Base-by-base conservation (phyloP, 2,888 invertebrate genomes). In the Nipponacmea schrenckii region DNA sequence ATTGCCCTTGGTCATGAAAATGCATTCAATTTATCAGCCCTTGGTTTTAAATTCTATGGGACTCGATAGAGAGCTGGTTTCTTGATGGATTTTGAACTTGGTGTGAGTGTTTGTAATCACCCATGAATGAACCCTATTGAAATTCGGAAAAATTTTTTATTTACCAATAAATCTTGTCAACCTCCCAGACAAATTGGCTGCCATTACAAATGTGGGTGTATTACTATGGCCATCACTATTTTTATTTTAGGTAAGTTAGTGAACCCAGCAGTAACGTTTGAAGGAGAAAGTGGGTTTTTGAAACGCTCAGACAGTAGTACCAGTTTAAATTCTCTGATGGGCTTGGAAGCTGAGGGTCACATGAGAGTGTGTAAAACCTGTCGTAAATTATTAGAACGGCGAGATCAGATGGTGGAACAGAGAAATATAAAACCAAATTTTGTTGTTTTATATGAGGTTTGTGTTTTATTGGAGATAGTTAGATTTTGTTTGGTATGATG, bases 321-420 rank as follows among this genome's bases (percentile, higher is more conserved):
- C 73, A 92, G 91, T 82, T 86, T 92, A 10, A 89, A 90, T 80
- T 91, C 91, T 24, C 83, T 91, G 64, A 84, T 90, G 69, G 89
- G 82, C 80, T 82, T 80, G 86, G 96, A 96, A 81, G 92, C 93
- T 72, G 93, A 94, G 66, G 88, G 88, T 48, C 86, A 88, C 73
- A 84, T 91, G 74, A 83, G 90, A 24, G 87, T 90, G 56, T 91
- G 90, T 80, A 76, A 81, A 27, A 85, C 88, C 20, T 91, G 91
- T 78, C 86, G 90, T 31, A 83, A 85, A 84, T 91, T 96, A 71
- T 90, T 98, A 67, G 95, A 96, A 83, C 91, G 92, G 46, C 89
- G 95, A 62, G 92, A 96, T 79, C 92, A 93, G 83, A 92, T 94
- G 84, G 94, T 96, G 86, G 94, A 96, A 77, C 93, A 93, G 77